phyloP scores from a whole-genome alignment of 2,888 invertebrate species.

The Pseudococcus jackbeardsleyi region DNA sequence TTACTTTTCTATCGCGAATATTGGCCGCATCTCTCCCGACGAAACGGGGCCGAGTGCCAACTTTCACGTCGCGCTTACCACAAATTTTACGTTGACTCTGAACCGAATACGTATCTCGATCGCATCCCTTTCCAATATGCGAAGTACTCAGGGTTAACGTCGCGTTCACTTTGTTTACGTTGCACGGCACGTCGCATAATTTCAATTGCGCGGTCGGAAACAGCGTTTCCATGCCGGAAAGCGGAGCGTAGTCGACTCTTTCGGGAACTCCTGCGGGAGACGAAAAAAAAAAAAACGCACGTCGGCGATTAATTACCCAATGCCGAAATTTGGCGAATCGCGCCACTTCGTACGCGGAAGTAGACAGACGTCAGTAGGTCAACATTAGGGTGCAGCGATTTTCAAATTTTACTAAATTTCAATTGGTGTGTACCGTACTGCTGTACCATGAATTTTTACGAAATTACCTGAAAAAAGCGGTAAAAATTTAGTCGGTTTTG shows the following conservation, averaged over 20 bases:
- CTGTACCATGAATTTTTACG: too few species aligned
- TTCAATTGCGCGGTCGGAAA: constrained; percentile 83
- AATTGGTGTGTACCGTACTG: too few species aligned
- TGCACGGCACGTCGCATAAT: constrained; percentile 76
- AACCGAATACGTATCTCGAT: constrained; percentile 91
- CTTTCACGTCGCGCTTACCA: constrained; percentile 71
- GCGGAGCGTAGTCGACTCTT: constrained; percentile 88
- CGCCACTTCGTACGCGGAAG: too few species aligned
- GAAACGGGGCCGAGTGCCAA: too few species aligned
- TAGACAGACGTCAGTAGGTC: too few species aligned
- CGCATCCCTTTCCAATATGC: constrained; percentile 96
- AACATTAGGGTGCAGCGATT: too few species aligned
- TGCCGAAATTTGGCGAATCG: background rate
- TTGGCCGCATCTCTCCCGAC: too few species aligned
- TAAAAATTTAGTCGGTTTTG: too few species aligned
- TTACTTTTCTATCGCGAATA: too few species aligned
- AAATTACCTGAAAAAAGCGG: too few species aligned
- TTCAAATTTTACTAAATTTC: too few species aligned
- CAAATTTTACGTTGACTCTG: constrained; percentile 88
- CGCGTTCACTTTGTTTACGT: constrained; percentile 73
- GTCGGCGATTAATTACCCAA: background rate
- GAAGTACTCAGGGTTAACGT: constrained; percentile 80
- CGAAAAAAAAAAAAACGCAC: background rate
- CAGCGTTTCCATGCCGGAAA: constrained; percentile 83
- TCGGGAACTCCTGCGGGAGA: constrained; percentile 80